These are phyloP conservation scores for Crotalus horridus DNA, from an alignment of 2,113 vertebrate species.

Conservation along the genomic window DNA sequence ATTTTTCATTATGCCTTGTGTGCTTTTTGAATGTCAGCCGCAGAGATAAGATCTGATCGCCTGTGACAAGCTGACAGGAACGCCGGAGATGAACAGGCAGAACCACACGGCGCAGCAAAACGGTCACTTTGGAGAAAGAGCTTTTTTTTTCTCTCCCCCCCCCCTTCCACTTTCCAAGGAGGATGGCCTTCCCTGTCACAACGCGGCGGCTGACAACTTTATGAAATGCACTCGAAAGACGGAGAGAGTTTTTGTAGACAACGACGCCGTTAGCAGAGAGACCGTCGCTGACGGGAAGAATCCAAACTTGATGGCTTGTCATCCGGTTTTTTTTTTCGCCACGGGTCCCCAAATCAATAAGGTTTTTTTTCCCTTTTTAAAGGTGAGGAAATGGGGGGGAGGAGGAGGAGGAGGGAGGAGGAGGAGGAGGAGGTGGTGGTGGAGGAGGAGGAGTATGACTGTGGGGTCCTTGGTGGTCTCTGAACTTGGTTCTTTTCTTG, in stretches of 20 bases:
- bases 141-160: rapidly evolving
- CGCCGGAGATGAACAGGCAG: background rate
- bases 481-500: background rate
- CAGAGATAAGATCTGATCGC: slow-evolving; percentile 26
- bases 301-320: background rate
- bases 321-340: background rate
- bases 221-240: background rate
- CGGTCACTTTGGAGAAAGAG: background rate
- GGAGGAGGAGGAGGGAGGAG: too few species aligned
- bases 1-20: slow-evolving; percentile 16
- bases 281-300: background rate
- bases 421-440: too few species aligned
- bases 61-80: slow-evolving; percentile 23
- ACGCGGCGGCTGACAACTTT: background rate
- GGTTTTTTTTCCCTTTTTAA: slow-evolving; percentile 4
- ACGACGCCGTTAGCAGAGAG: slow-evolving; percentile 11
- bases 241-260: background rate
- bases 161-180: background rate
- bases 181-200: background rate
- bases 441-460: background rate
- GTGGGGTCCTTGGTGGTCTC: background rate
- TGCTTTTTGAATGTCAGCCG: slow-evolving; percentile 22
- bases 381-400: background rate
- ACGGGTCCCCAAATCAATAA: background rate
- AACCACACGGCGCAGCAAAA: rapidly evolving